Conservation (phyloP, 2,113 vertebrate genomes). For the Salvator merianae region DNA sequence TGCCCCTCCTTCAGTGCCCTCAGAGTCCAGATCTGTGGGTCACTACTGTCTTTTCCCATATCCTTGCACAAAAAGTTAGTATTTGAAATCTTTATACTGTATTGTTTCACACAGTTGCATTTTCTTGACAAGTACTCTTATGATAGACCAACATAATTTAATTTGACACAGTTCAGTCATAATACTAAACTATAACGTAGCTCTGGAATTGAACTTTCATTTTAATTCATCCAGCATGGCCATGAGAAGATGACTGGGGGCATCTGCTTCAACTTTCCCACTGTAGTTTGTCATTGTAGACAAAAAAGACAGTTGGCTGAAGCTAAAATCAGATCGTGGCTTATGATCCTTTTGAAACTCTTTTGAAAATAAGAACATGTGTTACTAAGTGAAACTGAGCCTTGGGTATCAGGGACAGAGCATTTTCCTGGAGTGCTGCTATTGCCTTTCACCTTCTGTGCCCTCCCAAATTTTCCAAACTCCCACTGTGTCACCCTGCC, state of each 20-base stretch:
- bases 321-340: not conserved
- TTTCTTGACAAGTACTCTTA: slow-evolving; percentile 8
- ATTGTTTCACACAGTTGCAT: slow-evolving; percentile 2
- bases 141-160: not conserved
- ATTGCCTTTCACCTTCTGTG: too few species aligned
- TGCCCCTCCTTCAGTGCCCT: too few species aligned
- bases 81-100: not conserved
- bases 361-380: too few species aligned
- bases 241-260: not conserved
- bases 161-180: not conserved
- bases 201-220: not conserved
- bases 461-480: too few species aligned
- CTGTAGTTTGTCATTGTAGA: not conserved
- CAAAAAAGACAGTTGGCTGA: not conserved
- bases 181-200: not conserved
- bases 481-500: too few species aligned
- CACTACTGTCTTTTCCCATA: too few species aligned
- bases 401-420: too few species aligned
- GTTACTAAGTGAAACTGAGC: too few species aligned
- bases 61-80: too few species aligned
- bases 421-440: too few species aligned
- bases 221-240: not conserved
- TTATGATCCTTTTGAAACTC: not conserved
- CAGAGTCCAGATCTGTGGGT: too few species aligned
- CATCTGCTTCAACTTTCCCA: not conserved